Evolutionary conservation across 35 echinoderm and acorn worm species (phyloP).

Genomic region (Ophiothrix spiculata): DNA sequence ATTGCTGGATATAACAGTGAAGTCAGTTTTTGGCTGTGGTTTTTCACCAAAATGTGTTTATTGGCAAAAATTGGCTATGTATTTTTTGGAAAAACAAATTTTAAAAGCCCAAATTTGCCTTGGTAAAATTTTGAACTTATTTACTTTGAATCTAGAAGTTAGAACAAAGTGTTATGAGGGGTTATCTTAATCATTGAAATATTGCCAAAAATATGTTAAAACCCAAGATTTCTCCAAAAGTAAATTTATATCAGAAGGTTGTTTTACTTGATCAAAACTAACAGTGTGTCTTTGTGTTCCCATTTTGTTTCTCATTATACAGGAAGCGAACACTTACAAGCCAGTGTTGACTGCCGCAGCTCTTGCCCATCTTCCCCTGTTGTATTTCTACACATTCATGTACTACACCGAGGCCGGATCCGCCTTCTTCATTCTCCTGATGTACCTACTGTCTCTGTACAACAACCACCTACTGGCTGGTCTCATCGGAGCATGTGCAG

Average conservation of each 20-base stretch:
- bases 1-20: no score
- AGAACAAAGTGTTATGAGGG: no score
- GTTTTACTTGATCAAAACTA: not conserved
- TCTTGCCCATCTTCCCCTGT: conserved; percentile 60
- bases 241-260: not conserved
- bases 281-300: conserved; percentile 9
- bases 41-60: no score
- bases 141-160: no score
- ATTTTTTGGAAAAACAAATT: no score
- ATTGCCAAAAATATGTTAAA: no score
- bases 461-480: conserved; percentile 71
- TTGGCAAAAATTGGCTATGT: no score
- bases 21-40: no score
- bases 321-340: conserved; percentile 40
- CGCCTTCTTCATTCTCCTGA: conserved; percentile 87
- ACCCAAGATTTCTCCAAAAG: not conserved
- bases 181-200: no score
- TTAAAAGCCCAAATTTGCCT: no score
- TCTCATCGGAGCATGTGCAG: conserved; percentile 47
- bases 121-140: no score
- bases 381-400: conserved; percentile 92
- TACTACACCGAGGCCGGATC: conserved; percentile 98
- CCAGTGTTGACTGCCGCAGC: conserved; percentile 56
- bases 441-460: conserved; percentile 76
- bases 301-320: conserved; percentile 17